Conservation (phyloP, 2,888 invertebrate genomes). For the Mechanitis messenoides region DNA sequence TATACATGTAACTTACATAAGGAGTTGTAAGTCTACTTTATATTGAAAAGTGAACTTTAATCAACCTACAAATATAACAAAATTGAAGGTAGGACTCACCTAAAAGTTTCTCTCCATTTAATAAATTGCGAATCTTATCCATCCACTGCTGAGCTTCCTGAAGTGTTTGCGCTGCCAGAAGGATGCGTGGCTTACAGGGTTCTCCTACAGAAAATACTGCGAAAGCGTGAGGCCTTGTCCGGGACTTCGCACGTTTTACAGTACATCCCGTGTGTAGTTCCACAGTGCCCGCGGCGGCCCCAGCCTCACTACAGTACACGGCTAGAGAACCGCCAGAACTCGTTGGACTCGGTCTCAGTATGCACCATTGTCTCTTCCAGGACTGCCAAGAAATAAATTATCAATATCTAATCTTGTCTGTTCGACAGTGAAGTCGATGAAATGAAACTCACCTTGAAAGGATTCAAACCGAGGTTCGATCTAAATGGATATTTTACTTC, state of each 20-base stretch:
- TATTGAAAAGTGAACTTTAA: not conserved
- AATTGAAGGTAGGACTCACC: constrained; percentile 43
- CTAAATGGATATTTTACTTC: constrained; percentile 80
- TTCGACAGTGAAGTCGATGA: constrained; percentile 27
- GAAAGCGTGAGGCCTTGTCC: constrained; percentile 81
- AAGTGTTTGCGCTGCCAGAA: constrained; percentile 79
- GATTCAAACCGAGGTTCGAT: constrained; percentile 77
- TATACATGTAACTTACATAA: too few species aligned
- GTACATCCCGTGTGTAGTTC: constrained; percentile 77
- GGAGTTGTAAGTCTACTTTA: not conserved
- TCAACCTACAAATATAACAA: constrained; percentile 5
- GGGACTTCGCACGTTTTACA: constrained; percentile 80
- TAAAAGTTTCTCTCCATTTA: constrained; percentile 60
- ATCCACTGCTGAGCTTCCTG: constrained; percentile 83
- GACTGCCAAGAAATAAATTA: constrained; percentile 64
- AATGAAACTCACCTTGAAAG: constrained; percentile 76
- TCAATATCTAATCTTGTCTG: constrained; percentile 36
- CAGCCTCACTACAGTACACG: constrained; percentile 73
- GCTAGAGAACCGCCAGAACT: constrained; percentile 74
- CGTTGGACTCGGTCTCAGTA: constrained; percentile 74
- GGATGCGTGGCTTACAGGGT: constrained; percentile 78
- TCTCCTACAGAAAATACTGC: constrained; percentile 78
- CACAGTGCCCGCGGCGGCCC: constrained; percentile 66
- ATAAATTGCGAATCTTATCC: constrained; percentile 75
- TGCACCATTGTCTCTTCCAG: constrained; percentile 82